Evolutionary conservation across 2,797 vertebrate genomes (phyloP), one percentile per base, ranked within the genome.

Genomic region (Neosilurus mollespiculum): DNA sequence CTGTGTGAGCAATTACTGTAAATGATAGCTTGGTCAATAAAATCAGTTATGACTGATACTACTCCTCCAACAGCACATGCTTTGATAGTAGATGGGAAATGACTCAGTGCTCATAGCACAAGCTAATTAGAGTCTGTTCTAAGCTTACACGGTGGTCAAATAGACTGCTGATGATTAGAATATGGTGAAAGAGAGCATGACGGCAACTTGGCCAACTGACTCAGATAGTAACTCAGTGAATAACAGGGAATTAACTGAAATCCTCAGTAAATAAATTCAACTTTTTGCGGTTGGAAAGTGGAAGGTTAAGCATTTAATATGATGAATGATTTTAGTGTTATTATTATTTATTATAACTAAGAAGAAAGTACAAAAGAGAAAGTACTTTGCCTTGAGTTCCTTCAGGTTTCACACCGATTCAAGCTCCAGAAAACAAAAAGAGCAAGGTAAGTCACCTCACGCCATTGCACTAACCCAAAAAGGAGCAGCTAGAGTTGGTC

Each of bases 141-240:
- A 34, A 22, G 56, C 0, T 61, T 77, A 77, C 34, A 24, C 56
- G 61, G 54, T 2, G 2, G 18, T 22, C 54, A 14, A 58, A 59
- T 20, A 61, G 20, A 43, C 56, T 34, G 24, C 56, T 61, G 30
- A 76, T 43, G 56, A 69, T 30, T 34, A 61, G 37, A 70, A 24
- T 51, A 83, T 69, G 81, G 22, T n/a, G 62, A 67, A 82, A 49
- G 62, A 12, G 26, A 59, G 54, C 54, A 34, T 59, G 72, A 76
- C 6, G 72, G 59, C 26, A 37, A 34, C 72, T 24, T 56, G 15
- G 10, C 51, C n/a, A 34, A 26, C 26, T 82, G 43, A 75, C 30
- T 69, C 64, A 69, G 22, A 83, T 24, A 12, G 53, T 66, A 58
- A 61, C 43, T 73, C n/a, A 67, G 78, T 24, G 30, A 73, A 62